These are phyloP conservation scores for Teleogryllus oceanicus DNA, from an alignment of 2,888 invertebrate genomes.

Conservation along the genomic window DNA sequence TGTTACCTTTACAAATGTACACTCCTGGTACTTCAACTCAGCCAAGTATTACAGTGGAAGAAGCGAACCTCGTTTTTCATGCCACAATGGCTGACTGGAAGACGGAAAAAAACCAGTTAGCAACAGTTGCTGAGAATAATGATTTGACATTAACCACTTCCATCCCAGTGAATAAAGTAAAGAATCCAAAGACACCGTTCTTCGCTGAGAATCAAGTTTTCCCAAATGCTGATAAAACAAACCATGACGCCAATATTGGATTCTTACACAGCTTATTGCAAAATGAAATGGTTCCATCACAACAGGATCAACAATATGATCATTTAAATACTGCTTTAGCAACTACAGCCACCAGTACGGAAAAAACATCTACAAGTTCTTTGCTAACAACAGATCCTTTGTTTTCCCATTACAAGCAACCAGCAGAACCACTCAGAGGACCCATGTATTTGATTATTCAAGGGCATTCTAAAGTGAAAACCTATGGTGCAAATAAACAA, in stretches of 20 bases:
- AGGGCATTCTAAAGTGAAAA: slow-evolving; percentile 82
- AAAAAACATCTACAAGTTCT: slow-evolving; percentile 51
- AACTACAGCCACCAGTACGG: slow-evolving; percentile 41
- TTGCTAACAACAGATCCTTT: slow-evolving; percentile 59
- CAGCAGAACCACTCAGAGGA: slow-evolving; percentile 57
- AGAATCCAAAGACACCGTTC: not conserved
- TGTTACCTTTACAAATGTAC: slow-evolving; percentile 31
- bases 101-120: slow-evolving; percentile 40
- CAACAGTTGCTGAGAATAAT: slow-evolving; percentile 40
- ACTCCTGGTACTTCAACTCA: slow-evolving; percentile 29
- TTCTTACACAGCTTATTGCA: not conserved
- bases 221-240: not conserved
- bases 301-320: not conserved
- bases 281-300: not conserved
- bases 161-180: not conserved
- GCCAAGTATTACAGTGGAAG: slow-evolving; percentile 55
- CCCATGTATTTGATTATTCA: slow-evolving; percentile 77
- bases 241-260: not conserved
- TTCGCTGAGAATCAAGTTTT: not conserved
- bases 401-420: slow-evolving; percentile 61
- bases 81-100: slow-evolving; percentile 52
- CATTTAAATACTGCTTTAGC: slow-evolving; percentile 40
- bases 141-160: not conserved
- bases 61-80: slow-evolving; percentile 64
- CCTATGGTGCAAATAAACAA: slow-evolving; percentile 63